Conservation (phyloP, 2,888 invertebrate species). For the Cenopis cana region DNA sequence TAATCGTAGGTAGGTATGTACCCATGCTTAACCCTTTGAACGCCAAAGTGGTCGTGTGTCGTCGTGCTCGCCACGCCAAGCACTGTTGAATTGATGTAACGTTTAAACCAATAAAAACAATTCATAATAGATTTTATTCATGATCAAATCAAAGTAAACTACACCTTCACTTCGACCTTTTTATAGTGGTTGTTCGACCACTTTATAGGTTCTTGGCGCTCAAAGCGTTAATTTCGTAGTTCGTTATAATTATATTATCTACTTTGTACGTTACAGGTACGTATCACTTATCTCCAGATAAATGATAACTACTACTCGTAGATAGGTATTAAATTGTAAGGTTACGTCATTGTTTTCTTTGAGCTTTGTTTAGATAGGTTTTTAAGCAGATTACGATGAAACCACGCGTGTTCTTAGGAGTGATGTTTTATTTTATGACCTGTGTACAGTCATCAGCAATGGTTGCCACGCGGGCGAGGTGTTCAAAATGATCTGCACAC, state of each 20-base stretch:
- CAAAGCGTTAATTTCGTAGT: constrained; percentile 22
- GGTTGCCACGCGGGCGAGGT: too few species aligned
- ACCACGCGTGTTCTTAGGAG: not conserved
- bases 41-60: too few species aligned
- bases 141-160: too few species aligned
- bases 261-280: constrained; percentile 6
- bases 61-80: too few species aligned
- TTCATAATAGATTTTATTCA: too few species aligned
- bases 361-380: constrained; percentile 35
- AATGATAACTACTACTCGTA: constrained; percentile 30
- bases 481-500: too few species aligned
- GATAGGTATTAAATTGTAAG: constrained; percentile 48
- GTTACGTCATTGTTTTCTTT: constrained; percentile 51
- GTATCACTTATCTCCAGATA: constrained; percentile 19
- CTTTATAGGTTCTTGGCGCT: too few species aligned
- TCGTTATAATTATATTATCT: constrained; percentile 37
- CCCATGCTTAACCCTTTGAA: constrained; percentile 19
- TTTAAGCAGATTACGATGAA: constrained; percentile 33
- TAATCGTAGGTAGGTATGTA: not conserved
- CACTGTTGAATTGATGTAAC: too few species aligned
- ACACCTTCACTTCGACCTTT: too few species aligned
- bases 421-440: not conserved
- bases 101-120: too few species aligned
- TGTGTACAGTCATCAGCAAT: too few species aligned
- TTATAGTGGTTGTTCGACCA: too few species aligned